Evolutionary conservation across 2,888 invertebrate genomes (phyloP).

Genomic region (Palloptera scutellata): DNA sequence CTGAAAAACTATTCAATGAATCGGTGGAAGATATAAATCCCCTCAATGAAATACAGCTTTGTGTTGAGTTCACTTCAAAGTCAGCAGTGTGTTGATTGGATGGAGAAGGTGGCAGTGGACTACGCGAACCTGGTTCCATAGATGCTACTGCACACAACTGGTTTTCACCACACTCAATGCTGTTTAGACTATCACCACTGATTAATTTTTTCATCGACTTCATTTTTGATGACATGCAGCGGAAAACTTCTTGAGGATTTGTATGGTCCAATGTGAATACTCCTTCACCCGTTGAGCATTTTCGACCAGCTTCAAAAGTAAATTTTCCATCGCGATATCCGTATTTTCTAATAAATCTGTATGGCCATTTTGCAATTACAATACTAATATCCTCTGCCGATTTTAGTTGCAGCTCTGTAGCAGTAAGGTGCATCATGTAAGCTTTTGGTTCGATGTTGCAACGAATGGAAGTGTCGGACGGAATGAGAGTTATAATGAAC

Average conservation of each 20-base stretch:
- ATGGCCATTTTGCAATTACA: constrained; percentile 79
- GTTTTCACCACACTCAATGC: constrained; percentile 76
- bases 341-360: constrained; percentile 82
- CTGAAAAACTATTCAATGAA: constrained; percentile 57
- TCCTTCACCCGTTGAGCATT: constrained; percentile 87
- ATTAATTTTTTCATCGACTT: constrained; percentile 86
- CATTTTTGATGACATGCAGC: constrained; percentile 84
- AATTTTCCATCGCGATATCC: constrained; percentile 87
- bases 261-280: constrained; percentile 81
- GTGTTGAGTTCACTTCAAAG: constrained; percentile 60
- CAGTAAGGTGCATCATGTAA: constrained; percentile 78
- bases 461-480: constrained; percentile 80
- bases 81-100: constrained; percentile 56
- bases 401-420: constrained; percentile 76
- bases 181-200: constrained; percentile 72
- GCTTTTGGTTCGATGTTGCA: constrained; percentile 77
- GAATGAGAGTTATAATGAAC: constrained; percentile 78
- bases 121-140: constrained; percentile 83
- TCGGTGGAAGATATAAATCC: constrained; percentile 61
- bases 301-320: constrained; percentile 87
- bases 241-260: constrained; percentile 83
- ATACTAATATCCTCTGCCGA: constrained; percentile 72
- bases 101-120: constrained; percentile 77
- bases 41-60: constrained; percentile 55
- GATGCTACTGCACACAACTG: constrained; percentile 78